These are phyloP conservation scores for Rhynchotus rufescens DNA, from an alignment of 2,797 vertebrate species.

Conservation along the genomic window DNA sequence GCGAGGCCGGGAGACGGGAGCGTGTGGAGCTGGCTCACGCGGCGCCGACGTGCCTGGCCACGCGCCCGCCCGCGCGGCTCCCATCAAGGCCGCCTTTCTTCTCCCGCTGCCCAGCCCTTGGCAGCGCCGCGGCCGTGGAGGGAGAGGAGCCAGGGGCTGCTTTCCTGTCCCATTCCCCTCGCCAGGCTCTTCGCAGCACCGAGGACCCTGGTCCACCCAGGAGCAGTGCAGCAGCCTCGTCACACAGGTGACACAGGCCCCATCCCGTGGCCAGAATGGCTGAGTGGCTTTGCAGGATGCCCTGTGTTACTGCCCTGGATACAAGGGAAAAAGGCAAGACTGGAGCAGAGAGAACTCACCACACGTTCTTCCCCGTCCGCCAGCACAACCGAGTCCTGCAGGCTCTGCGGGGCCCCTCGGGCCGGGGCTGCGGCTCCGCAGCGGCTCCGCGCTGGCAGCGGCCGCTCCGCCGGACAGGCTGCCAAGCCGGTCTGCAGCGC, in stretches of 20 bases:
- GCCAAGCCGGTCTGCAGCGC: not conserved
- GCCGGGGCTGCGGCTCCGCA: not conserved
- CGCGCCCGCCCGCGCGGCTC: not conserved
- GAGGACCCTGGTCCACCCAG: not conserved
- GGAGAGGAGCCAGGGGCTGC: slow-evolving; percentile 18
- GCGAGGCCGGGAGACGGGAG: not conserved
- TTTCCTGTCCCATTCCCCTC: slow-evolving; percentile 7
- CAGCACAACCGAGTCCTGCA: not conserved
- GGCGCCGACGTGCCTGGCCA: slow-evolving; percentile 60
- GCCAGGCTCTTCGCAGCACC: not conserved
- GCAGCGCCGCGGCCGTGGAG: not conserved
- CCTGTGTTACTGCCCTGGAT: rapidly evolving
- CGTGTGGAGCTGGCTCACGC: not conserved
- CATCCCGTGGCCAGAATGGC: rapidly evolving
- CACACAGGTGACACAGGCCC: not conserved
- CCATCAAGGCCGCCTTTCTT: slow-evolving; percentile 40
- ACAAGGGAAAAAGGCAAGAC: not conserved
- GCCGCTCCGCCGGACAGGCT: not conserved
- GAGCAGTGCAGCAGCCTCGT: not conserved
- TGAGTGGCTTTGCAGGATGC: not conserved
- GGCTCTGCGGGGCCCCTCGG: not conserved
- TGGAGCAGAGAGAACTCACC: not conserved
- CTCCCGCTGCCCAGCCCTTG: slow-evolving; percentile 7
- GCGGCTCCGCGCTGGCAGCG: not conserved
- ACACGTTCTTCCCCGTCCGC: not conserved